Base-by-base conservation (phyloP, 2,888 invertebrate species). In the Vannuccia rotundouncinata region DNA sequence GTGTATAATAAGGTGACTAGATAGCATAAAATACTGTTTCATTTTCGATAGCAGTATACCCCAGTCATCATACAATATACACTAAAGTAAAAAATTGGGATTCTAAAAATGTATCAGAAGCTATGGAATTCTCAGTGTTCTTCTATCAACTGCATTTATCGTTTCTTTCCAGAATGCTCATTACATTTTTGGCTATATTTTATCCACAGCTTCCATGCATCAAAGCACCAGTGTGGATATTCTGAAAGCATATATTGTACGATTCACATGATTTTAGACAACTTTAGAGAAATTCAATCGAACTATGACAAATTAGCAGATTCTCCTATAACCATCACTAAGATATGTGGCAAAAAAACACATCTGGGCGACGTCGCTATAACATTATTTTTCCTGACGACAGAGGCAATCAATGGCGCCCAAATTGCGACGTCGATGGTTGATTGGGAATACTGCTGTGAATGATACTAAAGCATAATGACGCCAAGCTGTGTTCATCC, bases 11-110 rank as follows among this genome's bases (percentile, higher is more conserved):
- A 17, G 66, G 66, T 66, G 66, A 27, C 2, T 66, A 66, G 10
- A 66, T 5, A 66, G 66, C 66, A 66, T 66, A 66, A 17, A 66
- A 27, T 27, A 66, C 66, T 66, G n/a, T n/a, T 66, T 66, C 22
- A 66, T 66, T 66, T 66, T 66, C 66, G 25, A 66, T 22, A 5
- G 66, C 66, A 13, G 66, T 66, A 66, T 17, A 45, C 45, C 66
- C 66, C 66, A 66, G 66, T n/a, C n/a, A n/a, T n/a, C n/a, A n/a
- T n/a, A 66, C 13, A 66, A 66, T 66, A 27, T 27, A 66, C 66
- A 5, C 66, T 17, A 5, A n/a, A 66, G 66, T 22, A 66, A 66
- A 66, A 27, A 13, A 17, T 66, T 66, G 2, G 66, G 25, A 66
- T 66, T 66, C 22, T 66, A 66, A 66, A 66, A 66, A 5, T 66